phyloP scores from a whole-genome alignment of 2,113 vertebrate genomes.

The Upupa epops region DNA sequence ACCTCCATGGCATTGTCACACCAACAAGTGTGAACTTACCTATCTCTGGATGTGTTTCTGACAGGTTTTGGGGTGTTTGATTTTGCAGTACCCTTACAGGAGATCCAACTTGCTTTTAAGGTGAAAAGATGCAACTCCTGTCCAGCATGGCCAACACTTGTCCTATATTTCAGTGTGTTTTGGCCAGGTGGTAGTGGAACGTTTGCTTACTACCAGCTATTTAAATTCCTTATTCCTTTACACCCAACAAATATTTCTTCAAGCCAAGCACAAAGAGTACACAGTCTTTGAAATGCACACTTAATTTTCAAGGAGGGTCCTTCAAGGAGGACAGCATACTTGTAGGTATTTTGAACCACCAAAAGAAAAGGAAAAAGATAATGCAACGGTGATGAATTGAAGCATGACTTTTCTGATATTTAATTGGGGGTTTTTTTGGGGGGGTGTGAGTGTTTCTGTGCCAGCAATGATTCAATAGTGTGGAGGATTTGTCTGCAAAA shows the following conservation, averaged over 20 bases:
- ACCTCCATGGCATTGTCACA: background rate
- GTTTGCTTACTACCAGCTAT: background rate
- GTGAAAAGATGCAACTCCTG: background rate
- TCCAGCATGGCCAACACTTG: background rate
- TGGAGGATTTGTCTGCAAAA: slow-evolving; percentile 20
- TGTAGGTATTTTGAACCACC: slow-evolving; percentile 20
- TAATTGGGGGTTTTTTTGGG: background rate
- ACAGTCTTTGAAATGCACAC: slow-evolving; percentile 19
- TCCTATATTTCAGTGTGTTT: background rate
- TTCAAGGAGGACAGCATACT: slow-evolving; percentile 26
- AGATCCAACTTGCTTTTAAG: background rate
- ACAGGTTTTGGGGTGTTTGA: background rate
- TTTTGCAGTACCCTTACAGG: background rate
- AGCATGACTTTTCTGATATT: slow-evolving; percentile 48
- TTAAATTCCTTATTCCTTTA: slow-evolving; percentile 2
- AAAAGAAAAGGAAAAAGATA: slow-evolving; percentile 40
- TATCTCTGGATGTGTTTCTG: background rate
- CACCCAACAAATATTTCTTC: slow-evolving; percentile 22
- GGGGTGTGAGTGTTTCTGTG: too few species aligned
- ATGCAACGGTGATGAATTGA: slow-evolving; percentile 8
- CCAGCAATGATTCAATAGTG: slow-evolving; percentile 20
- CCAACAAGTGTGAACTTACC: background rate
- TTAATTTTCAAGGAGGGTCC: slow-evolving; percentile 21
- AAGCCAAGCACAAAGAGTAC: slow-evolving; percentile 17
- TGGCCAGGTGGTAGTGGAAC: background rate